phyloP scores from a whole-genome alignment of 2,888 invertebrate genomes.

The Gortyna flavago region DNA sequence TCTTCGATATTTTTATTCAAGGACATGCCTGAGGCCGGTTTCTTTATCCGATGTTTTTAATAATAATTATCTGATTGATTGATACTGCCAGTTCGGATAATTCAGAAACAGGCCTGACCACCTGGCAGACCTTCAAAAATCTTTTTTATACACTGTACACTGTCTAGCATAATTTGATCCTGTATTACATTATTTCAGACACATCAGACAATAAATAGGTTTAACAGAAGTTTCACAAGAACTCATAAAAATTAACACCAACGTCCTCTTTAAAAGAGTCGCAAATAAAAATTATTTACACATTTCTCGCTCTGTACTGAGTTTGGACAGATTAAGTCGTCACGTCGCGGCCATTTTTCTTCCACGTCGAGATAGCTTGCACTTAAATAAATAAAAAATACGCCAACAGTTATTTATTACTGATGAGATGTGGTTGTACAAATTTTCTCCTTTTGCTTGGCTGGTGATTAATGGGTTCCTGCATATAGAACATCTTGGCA shows the following conservation, averaged over 20 bases:
- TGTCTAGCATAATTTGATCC: neutral
- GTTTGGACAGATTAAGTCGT: constrained; percentile 80
- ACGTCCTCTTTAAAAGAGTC: constrained; percentile 46
- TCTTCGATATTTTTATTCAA: no score
- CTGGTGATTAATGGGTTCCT: constrained; percentile 42
- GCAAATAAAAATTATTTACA: constrained; percentile 75
- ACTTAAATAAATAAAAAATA: constrained; percentile 76
- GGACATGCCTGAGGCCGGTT: no score
- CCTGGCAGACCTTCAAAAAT: neutral
- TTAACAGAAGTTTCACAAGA: neutral
- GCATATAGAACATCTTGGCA: neutral
- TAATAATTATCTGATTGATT: no score
- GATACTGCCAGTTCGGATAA: neutral
- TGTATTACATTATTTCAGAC: neutral
- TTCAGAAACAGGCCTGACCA: neutral
- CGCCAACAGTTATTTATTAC: constrained; percentile 62
- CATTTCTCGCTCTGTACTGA: constrained; percentile 73
- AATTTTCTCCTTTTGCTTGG: constrained; percentile 38
- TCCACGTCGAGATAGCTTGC: constrained; percentile 70
- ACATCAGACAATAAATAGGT: neutral
- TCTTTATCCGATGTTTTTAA: no score
- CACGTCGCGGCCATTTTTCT: constrained; percentile 82
- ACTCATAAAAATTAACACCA: constrained; percentile 21
- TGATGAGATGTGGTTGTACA: constrained; percentile 57
- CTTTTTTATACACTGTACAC: no score